Conservation (phyloP, 2,797 vertebrate species). For the Buceros bicornis region DNA sequence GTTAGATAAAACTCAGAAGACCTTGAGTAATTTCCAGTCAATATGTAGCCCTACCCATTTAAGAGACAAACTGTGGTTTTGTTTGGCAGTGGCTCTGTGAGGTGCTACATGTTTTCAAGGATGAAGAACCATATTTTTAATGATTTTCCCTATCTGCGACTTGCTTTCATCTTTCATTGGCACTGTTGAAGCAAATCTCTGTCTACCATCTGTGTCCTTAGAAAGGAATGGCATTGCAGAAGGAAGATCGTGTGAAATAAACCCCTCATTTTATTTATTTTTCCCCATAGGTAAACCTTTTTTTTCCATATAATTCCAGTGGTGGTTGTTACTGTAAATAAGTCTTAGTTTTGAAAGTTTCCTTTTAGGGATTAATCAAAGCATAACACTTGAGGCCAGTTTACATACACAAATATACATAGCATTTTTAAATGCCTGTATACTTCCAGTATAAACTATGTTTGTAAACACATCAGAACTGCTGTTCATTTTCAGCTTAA, state of each 20-base stretch:
- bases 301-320: not conserved
- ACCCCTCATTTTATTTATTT: not conserved
- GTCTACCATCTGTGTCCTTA: not conserved
- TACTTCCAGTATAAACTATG: not conserved
- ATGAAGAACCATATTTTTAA: not conserved
- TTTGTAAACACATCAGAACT: constrained; percentile 46
- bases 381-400: not conserved
- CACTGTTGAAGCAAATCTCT: not conserved
- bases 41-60: not conserved
- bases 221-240: not conserved
- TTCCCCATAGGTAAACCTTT: not conserved
- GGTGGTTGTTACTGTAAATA: not conserved
- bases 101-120: not conserved
- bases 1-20: not conserved
- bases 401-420: not conserved
- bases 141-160: not conserved
- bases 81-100: not conserved
- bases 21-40: not conserved
- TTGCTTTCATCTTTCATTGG: not conserved
- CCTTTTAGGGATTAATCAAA: constrained; percentile 27
- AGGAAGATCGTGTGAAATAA: not conserved
- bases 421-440: not conserved
- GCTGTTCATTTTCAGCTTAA: constrained; percentile 31
- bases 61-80: not conserved
- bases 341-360: not conserved